A percentile compares a stretch with the other conserved stretches of the same genome.
Conservation (phyloP, 1,140 invertebrate genomes). For the Aporrectodea caliginosa region DNA sequence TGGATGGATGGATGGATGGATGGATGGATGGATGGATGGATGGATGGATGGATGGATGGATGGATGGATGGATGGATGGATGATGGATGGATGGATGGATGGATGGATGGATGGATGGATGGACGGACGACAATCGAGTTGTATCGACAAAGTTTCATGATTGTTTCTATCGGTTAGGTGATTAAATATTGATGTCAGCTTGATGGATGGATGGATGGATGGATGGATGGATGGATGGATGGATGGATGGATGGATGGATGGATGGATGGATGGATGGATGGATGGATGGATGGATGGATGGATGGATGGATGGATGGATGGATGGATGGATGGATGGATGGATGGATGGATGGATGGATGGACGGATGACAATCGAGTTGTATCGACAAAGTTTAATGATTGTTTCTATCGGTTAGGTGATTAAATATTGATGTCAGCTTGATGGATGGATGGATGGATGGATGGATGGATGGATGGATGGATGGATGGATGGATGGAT, state of each 20-base stretch:
- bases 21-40: neutral
- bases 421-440: no score
- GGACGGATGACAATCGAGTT: no score
- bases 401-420: no score
- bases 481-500: neutral
- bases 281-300: neutral
- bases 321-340: neutral
- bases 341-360: neutral
- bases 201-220: neutral
- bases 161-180: no score
- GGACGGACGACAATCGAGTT: no score
- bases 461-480: neutral
- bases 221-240: neutral
- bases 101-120: no score
- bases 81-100: no score
- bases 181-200: no score
- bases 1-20: neutral
- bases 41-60: conserved; percentile 1
- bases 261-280: neutral
- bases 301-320: neutral
- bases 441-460: neutral
- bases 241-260: neutral
- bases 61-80: no score
- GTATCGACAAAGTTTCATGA: no score
- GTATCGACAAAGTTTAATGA: no score